Conservation (phyloP, 2,113 vertebrate genomes). For the Mormyrus lacerda region DNA sequence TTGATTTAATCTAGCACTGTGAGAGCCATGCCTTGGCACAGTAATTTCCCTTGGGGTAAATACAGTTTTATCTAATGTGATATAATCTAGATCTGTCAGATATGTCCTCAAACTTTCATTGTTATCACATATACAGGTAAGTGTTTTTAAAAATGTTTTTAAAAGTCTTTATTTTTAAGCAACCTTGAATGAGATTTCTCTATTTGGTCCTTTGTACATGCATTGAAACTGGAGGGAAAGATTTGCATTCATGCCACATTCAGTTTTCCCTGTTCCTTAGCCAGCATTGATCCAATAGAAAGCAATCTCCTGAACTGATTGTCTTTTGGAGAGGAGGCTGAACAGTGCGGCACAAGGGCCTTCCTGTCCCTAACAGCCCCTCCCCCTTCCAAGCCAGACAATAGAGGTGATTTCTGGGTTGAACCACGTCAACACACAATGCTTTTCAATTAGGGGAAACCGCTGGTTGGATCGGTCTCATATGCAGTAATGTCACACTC, state of each 20-base stretch:
- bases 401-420: not conserved
- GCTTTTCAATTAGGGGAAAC: not conserved
- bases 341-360: not conserved
- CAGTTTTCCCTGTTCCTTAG: not conserved
- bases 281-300: not conserved
- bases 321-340: not conserved
- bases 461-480: not conserved
- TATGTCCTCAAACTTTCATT: not conserved
- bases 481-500: not conserved
- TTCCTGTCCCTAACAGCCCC: not conserved
- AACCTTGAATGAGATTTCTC: not conserved
- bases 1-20: not conserved
- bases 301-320: slow-evolving; percentile 1
- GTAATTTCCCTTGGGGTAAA: not conserved
- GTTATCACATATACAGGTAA: not conserved
- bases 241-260: not conserved
- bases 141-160: not conserved
- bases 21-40: not conserved
- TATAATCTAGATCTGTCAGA: not conserved
- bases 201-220: not conserved
- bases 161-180: not conserved
- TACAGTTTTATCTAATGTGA: not conserved
- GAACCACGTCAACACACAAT: not conserved
- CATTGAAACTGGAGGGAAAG: not conserved
- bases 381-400: not conserved